These are phyloP conservation scores for Bergia sp. DNA, from an alignment of 92 coral and sea anemone species.

Conservation along the genomic window DNA sequence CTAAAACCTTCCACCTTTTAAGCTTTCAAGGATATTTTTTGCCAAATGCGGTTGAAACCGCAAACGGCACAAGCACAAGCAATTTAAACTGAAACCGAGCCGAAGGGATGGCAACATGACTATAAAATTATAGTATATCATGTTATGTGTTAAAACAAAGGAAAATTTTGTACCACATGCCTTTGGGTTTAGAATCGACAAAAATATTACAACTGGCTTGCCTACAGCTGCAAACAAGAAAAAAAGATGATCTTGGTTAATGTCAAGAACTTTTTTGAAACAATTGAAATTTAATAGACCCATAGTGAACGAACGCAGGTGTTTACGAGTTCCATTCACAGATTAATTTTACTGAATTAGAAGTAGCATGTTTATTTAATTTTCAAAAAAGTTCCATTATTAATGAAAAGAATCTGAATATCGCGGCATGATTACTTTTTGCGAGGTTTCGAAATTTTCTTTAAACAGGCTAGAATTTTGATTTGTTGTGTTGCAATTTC, in stretches of 20 bases:
- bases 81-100: neutral
- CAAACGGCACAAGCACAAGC: neutral
- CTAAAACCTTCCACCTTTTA: neutral
- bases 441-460: neutral
- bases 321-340: neutral
- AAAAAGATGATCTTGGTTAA: neutral
- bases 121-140: neutral
- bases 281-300: slow-evolving; percentile 13
- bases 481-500: neutral
- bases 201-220: neutral
- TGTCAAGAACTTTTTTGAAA: slow-evolving; percentile 13
- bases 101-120: neutral
- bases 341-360: slow-evolving; percentile 24
- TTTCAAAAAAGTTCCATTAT: slow-evolving; percentile 28
- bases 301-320: slow-evolving; percentile 26
- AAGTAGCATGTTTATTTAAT: slow-evolving; percentile 9
- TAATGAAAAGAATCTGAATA: slow-evolving; percentile 36
- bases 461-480: neutral
- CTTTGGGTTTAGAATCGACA: neutral
- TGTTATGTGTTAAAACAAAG: slow-evolving; percentile 1
- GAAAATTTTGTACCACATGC: neutral
- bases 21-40: neutral
- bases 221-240: slow-evolving; percentile 8
- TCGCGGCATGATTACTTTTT: neutral
- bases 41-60: slow-evolving; percentile 13